Evolutionary conservation across 2,113 vertebrate genomes (phyloP).

Genomic region (Onychostoma macrolepis): DNA sequence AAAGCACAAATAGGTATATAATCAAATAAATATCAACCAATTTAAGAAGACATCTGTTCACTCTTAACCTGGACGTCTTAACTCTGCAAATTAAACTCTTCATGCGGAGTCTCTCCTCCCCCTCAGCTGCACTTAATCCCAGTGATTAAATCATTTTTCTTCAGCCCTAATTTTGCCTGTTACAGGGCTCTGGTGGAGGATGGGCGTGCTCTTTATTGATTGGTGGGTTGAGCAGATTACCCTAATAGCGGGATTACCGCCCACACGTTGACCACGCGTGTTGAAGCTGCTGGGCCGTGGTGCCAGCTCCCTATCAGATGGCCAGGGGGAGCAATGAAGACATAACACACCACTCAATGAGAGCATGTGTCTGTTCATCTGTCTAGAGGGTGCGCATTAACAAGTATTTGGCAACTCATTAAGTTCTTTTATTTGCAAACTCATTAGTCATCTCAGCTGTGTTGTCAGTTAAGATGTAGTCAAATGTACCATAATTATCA

Average conservation of each 20-base stretch:
- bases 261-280: constrained; percentile 77
- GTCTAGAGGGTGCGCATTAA: constrained; percentile 11
- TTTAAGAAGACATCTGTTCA: constrained; percentile 52
- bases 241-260: constrained; percentile 81
- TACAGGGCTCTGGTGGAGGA: constrained; percentile 64
- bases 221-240: constrained; percentile 80
- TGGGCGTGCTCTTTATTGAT: constrained; percentile 76
- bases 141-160: constrained; percentile 76
- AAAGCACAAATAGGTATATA: constrained; percentile 21
- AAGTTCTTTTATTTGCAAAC: background rate
- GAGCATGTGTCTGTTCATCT: background rate
- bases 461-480: constrained; percentile 2
- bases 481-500: background rate
- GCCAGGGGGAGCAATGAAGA: background rate
- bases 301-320: constrained; percentile 50
- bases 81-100: constrained; percentile 72
- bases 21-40: constrained; percentile 33
- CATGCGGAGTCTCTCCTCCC: constrained; percentile 56
- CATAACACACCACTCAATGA: constrained; percentile 5
- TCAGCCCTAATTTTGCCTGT: constrained; percentile 71
- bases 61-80: constrained; percentile 57
- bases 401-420: constrained; percentile 30
- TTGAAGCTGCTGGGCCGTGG: constrained; percentile 53
- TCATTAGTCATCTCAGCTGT: constrained; percentile 16
- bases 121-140: constrained; percentile 79